A percentile compares a stretch with the other conserved stretches of the same genome.
These are phyloP conservation scores for Chironomus riparius DNA, from an alignment of 2,888 invertebrate species.

Conservation along the genomic window DNA sequence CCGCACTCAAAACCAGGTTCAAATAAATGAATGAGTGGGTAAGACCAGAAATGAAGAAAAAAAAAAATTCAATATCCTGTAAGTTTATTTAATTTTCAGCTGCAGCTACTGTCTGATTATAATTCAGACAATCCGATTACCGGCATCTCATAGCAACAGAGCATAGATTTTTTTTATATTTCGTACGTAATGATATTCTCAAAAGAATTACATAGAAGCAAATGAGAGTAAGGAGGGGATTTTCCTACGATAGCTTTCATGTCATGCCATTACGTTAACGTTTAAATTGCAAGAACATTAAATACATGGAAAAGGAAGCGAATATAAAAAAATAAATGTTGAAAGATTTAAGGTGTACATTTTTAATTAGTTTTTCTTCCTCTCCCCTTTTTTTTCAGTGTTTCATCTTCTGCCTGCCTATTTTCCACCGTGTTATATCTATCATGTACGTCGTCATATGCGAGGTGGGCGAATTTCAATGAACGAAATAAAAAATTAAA, in stretches of 20 bases:
- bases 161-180: neutral
- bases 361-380: slow-evolving; percentile 21
- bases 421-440: neutral
- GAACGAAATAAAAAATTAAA: neutral
- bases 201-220: neutral
- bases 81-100: slow-evolving; percentile 4
- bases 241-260: neutral
- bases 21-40: neutral
- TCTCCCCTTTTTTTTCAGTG: neutral
- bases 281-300: no score
- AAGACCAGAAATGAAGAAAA: neutral
- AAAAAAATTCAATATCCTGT: slow-evolving; percentile 9
- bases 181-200: neutral
- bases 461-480: neutral
- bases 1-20: no score
- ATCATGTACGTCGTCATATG: neutral
- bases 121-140: slow-evolving; percentile 22
- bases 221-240: neutral
- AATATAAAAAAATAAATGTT: neutral
- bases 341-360: slow-evolving; percentile 12
- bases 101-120: slow-evolving; percentile 5
- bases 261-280: neutral
- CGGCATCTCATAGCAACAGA: neutral
- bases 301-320: no score
- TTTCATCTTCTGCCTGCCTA: neutral